These are phyloP conservation scores for Cephus cinctus DNA, from an alignment of 1,140 invertebrate species.

Conservation along the genomic window DNA sequence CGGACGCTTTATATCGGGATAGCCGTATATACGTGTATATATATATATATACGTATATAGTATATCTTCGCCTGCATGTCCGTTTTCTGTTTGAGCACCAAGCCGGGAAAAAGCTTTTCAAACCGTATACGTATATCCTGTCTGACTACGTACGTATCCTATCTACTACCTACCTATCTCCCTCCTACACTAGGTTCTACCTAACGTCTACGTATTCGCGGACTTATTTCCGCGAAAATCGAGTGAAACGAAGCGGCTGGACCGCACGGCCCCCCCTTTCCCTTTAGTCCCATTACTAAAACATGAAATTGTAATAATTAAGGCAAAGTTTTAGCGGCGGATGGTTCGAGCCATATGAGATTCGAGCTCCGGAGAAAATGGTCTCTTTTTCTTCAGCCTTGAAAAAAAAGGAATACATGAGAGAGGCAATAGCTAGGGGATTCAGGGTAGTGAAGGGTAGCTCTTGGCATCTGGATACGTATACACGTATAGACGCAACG, in stretches of 20 bases:
- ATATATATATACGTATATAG: slow-evolving; percentile 7
- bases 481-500: too few species aligned
- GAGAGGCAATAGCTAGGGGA: too few species aligned
- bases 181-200: neutral
- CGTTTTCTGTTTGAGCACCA: slow-evolving; percentile 1
- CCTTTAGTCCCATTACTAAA: slow-evolving; percentile 10
- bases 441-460: too few species aligned
- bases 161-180: neutral
- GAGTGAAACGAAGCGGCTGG: slow-evolving; percentile 1
- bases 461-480: too few species aligned
- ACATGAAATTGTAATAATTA: slow-evolving; percentile 31
- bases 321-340: slow-evolving; percentile 26
- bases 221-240: neutral
- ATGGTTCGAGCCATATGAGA: too few species aligned
- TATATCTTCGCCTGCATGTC: neutral
- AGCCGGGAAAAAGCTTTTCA: slow-evolving; percentile 4
- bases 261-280: too few species aligned
- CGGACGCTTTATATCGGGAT: slow-evolving; percentile 15
- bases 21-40: neutral
- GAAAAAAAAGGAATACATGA: too few species aligned
- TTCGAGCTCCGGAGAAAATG: too few species aligned
- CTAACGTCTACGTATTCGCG: neutral
- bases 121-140: too few species aligned
- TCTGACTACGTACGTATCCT: too few species aligned
- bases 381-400: too few species aligned